Percentiles rank a stretch among this genome's conserved stretches.
These are phyloP conservation scores for Oplegnathus fasciatus DNA, from an alignment of 2,113 vertebrate genomes.

Conservation along the genomic window DNA sequence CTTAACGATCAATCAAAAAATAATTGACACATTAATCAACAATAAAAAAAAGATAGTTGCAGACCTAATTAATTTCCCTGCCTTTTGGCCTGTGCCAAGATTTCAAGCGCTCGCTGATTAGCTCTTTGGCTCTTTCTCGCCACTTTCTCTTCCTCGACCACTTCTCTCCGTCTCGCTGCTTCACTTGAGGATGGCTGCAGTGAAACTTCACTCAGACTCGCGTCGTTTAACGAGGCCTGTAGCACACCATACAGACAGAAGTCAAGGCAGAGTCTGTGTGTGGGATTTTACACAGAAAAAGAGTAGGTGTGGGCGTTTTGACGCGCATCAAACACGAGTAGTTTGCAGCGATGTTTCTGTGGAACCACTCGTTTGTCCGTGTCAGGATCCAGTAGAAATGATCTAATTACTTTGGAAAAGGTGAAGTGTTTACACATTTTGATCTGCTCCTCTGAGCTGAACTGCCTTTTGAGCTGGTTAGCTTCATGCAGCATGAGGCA, in stretches of 20 bases:
- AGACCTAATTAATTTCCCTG: neutral
- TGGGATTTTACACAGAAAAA: neutral
- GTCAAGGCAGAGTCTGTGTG: neutral
- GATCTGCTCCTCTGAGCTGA: neutral
- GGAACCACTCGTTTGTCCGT: neutral
- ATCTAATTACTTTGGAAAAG: neutral
- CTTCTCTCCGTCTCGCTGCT: neutral
- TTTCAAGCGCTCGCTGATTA: neutral
- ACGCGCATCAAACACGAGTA: neutral
- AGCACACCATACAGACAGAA: neutral
- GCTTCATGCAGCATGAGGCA: neutral
- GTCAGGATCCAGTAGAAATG: no score
- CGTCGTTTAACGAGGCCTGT: neutral
- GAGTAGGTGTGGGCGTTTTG: neutral
- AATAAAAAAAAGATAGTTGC: neutral
- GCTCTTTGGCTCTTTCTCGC: neutral
- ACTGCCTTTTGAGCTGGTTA: neutral
- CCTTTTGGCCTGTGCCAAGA: neutral
- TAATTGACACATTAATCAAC: slow-evolving; percentile 7
- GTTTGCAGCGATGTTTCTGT: neutral
- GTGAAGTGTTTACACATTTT: neutral
- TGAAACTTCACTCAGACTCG: neutral
- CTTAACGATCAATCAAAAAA: neutral
- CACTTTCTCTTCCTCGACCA: neutral
- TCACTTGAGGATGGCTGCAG: neutral